Evolutionary conservation across 2,113 vertebrate genomes (phyloP).

Genomic region (Xerus inauris): DNA sequence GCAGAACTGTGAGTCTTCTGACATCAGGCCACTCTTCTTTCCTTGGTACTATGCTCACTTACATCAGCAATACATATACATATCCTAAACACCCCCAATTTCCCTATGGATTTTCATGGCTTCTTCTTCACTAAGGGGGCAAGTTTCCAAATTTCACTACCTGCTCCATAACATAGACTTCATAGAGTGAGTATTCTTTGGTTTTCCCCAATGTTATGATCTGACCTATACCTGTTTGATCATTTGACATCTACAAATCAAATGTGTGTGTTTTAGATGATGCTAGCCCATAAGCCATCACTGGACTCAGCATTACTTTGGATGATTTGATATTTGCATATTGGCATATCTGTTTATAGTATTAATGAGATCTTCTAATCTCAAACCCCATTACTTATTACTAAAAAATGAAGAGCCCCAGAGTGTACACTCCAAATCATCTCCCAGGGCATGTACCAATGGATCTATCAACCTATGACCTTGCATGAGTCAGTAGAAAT

Average conservation of each 20-base stretch:
- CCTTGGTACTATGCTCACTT: not conserved
- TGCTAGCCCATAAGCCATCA: not conserved
- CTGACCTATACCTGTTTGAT: not conserved
- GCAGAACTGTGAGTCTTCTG: not conserved
- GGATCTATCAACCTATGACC: not conserved
- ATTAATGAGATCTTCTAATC: not conserved
- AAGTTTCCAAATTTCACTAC: not conserved
- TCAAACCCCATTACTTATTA: not conserved
- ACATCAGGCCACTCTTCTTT: not conserved
- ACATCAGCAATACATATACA: not conserved
- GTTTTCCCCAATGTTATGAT: fast-evolving
- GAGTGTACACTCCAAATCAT: not conserved
- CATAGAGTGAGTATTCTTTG: not conserved
- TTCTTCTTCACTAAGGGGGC: not conserved
- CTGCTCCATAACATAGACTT: not conserved
- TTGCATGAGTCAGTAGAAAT: not conserved
- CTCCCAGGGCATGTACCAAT: not conserved
- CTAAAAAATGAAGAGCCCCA: not conserved
- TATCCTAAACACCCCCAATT: not conserved
- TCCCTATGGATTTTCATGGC: not conserved
- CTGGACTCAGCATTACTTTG: not conserved
- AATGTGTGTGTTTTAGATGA: not conserved
- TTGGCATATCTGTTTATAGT: not conserved
- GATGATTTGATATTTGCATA: not conserved
- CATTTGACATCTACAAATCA: not conserved